Conservation (phyloP, 2,888 invertebrate genomes). For the Drosophila engyochracea region DNA sequence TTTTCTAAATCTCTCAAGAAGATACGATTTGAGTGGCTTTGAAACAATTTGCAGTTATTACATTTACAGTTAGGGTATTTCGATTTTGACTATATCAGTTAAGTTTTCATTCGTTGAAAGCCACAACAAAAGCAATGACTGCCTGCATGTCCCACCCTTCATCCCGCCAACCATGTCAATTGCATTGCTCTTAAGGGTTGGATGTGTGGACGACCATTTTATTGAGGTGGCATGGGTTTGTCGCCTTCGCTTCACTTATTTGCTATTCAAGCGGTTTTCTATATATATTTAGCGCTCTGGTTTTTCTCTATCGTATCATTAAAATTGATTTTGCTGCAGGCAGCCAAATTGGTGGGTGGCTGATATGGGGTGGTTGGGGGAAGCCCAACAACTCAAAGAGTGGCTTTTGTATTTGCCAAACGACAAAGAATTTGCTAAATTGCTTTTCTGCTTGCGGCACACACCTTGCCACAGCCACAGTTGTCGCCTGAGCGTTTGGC, state of each 20-base stretch:
- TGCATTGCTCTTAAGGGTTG: conserved; percentile 32
- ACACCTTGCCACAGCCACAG: conserved; percentile 35
- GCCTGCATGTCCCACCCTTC: conserved; percentile 45
- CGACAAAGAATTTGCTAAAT: conserved; percentile 80
- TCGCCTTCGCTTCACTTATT: conserved; percentile 49
- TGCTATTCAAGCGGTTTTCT: conserved; percentile 44
- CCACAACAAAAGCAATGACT: conserved; percentile 42
- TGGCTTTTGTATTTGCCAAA: conserved; percentile 73
- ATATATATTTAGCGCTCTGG: conserved; percentile 41
- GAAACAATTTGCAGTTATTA: neutral
- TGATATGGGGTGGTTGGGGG: conserved; percentile 1
- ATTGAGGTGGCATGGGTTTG: conserved; percentile 62
- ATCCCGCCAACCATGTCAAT: neutral
- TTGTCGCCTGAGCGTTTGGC: conserved; percentile 71
- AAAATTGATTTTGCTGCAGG: conserved; percentile 74
- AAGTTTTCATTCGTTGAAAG: conserved; percentile 18
- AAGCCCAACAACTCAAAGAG: conserved; percentile 48
- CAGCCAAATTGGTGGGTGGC: conserved; percentile 2
- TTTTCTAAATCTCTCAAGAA: neutral
- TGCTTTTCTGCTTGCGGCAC: conserved; percentile 70
- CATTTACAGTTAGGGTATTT: conserved; percentile 21
- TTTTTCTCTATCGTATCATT: conserved; percentile 67
- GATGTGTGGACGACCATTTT: conserved; percentile 43
- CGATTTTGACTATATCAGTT: neutral
- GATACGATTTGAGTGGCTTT: neutral